Base-by-base conservation (phyloP, 2,797 vertebrate genomes). In the Clarias laeviceps region DNA sequence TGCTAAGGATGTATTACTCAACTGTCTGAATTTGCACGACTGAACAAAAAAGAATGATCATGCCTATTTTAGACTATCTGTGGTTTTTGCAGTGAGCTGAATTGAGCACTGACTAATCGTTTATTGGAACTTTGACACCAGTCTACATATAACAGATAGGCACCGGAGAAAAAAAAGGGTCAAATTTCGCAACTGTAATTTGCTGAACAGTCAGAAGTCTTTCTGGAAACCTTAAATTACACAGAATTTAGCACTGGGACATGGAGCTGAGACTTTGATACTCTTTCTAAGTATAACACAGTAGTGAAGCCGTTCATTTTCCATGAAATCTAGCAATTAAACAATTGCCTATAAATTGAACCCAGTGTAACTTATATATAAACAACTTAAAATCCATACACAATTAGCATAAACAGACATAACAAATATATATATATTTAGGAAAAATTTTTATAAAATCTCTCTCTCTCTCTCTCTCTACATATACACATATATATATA, bases 121-220 rank as follows among this genome's bases (percentile, higher is more conserved):
- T 88, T 82, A 69, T 65, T 86, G 82, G 62, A 80, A 82, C 83
- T 85, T 89, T 76, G 45, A 82, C 86, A 84, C 61, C 78, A 59
- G 65, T 70, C 62, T 69, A 81, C 34, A 34, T 14, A 40, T 50
- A 59, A 80, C 12, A 83, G 69, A 82, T 22, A 62, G 80, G 73
- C 32, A 17, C 4, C 34, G 57, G 50, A 56, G 70, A 54, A 22
- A 54, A 50, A 68, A 84, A 78, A 82, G 20, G 65, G 82, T 18
- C 37, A 65, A 1, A 68, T 88, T 90, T 85, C 86, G 80, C 86
- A 90, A 87, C 81, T 57, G 17, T 87, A 72, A 89, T 86, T 68
- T 82, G 59, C 29, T 83, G 83, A 77, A 82, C 32, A 85, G 57
- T 69, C 59, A 68, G 66, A 76, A 72, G 62, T 73, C 85, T 80